A percentile compares a stretch with the other conserved stretches of the same genome.
Conservation (phyloP, 2,797 vertebrate species). For the Pantherophis alleghaniensis region DNA sequence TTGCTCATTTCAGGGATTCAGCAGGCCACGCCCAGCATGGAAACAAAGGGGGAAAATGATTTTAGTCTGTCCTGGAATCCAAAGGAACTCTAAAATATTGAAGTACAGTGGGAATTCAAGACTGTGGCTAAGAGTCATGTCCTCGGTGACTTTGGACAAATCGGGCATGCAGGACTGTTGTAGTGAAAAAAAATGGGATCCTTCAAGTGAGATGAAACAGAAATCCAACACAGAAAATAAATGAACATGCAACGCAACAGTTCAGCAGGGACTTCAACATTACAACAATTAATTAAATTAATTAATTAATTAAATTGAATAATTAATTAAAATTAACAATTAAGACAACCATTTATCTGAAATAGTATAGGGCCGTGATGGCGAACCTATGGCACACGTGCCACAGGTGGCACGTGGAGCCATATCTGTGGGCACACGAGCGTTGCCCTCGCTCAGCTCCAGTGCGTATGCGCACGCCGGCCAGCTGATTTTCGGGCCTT, state of each 20-base stretch:
- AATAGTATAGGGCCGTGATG: neutral
- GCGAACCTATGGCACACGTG: no score
- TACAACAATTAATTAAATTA: neutral
- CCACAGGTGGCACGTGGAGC: no score
- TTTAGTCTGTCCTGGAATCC: neutral
- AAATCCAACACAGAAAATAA: neutral
- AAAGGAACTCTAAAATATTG: neutral
- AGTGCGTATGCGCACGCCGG: no score
- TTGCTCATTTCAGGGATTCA: neutral
- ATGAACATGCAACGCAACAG: neutral
- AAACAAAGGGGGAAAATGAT: neutral
- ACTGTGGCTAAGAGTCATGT: neutral
- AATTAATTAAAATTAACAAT: neutral
- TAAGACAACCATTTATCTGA: neutral
- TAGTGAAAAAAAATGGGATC: no score
- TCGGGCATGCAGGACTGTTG: neutral
- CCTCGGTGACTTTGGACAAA: neutral
- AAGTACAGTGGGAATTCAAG: neutral
- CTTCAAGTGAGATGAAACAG: neutral
- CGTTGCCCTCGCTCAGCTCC: no score
- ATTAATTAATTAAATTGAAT: neutral
- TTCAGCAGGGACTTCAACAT: neutral
- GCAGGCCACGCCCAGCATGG: fast-evolving
- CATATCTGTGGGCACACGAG: no score
- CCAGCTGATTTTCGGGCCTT: no score